Evolutionary conservation across 2,797 vertebrate genomes (phyloP), one percentile per base, ranked within the genome.

Genomic region (Austrolebias charrua): DNA sequence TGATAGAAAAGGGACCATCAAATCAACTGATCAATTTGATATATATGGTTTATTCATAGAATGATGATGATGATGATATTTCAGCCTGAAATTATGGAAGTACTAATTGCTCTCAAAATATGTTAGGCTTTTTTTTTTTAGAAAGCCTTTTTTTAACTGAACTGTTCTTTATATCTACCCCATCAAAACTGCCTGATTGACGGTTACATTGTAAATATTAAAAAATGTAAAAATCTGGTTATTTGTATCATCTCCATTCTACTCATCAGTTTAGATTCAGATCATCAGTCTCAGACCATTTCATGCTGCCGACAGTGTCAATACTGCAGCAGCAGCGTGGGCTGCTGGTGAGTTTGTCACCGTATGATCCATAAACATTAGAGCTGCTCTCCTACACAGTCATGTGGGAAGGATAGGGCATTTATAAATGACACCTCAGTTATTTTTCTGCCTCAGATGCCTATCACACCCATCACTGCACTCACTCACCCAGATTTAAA

Each of bases 281-380:
- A 60, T 71, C 73, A 71, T 81, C 74, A 66, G 65, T 85, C 69
- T 68, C 18, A 19, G 47, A 53, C 33, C 1, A 14, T 0, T 46
- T 6, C 54, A 35, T 11, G 63, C 53, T 70, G 70, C 66, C 64
- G 46, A 50, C 55, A 4, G 51, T 66, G 68, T 72, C 68, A 11
- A 46, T 68, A 3, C 57, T 11, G 63, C 61, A 69, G 31, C 76
- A 63, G 63, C 66, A 50, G 70, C 43, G 76, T 85, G 78, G 82
- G 80, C 1, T 45, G 70, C 1, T 24, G 63, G 50, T 55, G 64
- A 43, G 71, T 87, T 78, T 81, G 80, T 86, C 81, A 81, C 60
- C 15, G 29, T 55, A 14, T 79, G 69, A 83, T 80, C 80, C 76
- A 69, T 76, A 73, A 63, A 84, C 73, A 72, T 82, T 53, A 51